These are phyloP conservation scores for Hycleus phaleratus DNA, from an alignment of 1,140 invertebrate species.

Conservation along the genomic window DNA sequence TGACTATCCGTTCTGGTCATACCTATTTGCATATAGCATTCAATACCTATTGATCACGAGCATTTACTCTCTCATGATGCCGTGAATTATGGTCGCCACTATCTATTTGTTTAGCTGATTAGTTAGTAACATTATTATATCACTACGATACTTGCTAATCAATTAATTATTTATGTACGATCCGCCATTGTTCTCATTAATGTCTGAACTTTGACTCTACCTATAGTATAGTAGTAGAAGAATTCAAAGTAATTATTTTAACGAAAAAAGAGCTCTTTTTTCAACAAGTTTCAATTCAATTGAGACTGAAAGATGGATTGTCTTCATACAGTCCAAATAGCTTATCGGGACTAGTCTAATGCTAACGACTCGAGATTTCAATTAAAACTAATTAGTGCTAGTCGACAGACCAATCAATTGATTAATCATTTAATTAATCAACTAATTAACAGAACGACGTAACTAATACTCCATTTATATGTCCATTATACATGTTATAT, in stretches of 20 bases:
- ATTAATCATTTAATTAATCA: conserved; percentile 40
- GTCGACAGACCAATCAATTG: conserved; percentile 38
- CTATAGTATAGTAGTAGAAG: too few relatives aligned
- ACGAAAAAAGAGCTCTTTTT: too few relatives aligned
- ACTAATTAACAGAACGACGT: conserved; percentile 37
- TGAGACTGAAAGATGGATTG: too few relatives aligned
- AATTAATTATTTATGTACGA: conserved; percentile 43
- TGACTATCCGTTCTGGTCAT: conserved; percentile 21
- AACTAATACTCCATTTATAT: conserved; percentile 29
- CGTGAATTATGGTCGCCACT: conserved; percentile 41
- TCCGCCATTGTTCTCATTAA: conserved; percentile 23
- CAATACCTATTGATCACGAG: conserved; percentile 39
- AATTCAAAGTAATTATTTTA: too few relatives aligned
- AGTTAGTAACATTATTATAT: conserved; percentile 43
- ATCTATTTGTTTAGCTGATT: conserved; percentile 44
- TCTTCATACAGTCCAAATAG: conserved; percentile 24
- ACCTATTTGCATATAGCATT: conserved; percentile 38
- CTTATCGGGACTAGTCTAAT: conserved; percentile 28
- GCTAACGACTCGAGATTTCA: conserved; percentile 38
- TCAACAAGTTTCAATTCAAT: too few relatives aligned
- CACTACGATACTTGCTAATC: conserved; percentile 41
- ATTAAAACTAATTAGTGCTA: conserved; percentile 39
- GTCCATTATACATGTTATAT: neutral
- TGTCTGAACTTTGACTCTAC: too few relatives aligned
- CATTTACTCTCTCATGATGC: conserved; percentile 37